Percentiles rank a stretch among this genome's conserved stretches.
Evolutionary conservation across 2,113 vertebrate species (phyloP).

Genomic region (cattle (Bos taurus)): ARS-UCD2.0 NC_037329.1:109653501-109654000

Average conservation of each 20-base stretch:
- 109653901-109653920: neutral
- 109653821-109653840: neutral
- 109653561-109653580: slow-evolving; percentile 59
- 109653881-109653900: neutral
- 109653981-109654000: neutral
- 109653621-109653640: slow-evolving; percentile 58
- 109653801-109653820: neutral
- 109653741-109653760: neutral
- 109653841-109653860: neutral
- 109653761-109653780: neutral
- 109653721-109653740: neutral
- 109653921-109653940: neutral
- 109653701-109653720: neutral
- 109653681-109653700: neutral
- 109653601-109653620: slow-evolving; percentile 67
- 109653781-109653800: neutral
- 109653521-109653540: slow-evolving; percentile 71
- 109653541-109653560: slow-evolving; percentile 57
- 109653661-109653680: slow-evolving; percentile 20
- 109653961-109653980: neutral
- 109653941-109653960: neutral
- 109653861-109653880: neutral
- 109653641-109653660: slow-evolving; percentile 56
- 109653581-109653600: slow-evolving; percentile 65
- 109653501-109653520: slow-evolving; percentile 45